A percentile compares a stretch with the other conserved stretches of the same genome.
phyloP scores from a whole-genome alignment of 2,888 invertebrate genomes.

The Drosophila lutescens region DNA sequence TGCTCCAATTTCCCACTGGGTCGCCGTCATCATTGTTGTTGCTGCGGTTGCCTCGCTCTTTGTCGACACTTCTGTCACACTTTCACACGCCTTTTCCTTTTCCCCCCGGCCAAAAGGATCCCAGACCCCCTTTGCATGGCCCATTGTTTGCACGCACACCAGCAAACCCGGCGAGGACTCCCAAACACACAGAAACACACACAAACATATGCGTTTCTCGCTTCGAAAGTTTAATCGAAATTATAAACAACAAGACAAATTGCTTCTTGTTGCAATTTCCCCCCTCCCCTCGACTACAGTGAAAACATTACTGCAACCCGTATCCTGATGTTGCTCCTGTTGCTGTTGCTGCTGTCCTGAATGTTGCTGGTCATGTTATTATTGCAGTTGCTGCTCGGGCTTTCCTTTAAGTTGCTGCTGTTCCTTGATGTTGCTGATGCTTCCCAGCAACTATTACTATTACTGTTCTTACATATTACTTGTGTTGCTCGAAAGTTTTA shows the following conservation, averaged over 20 bases:
- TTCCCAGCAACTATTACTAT: background rate
- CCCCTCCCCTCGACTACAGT: slow-evolving; percentile 12
- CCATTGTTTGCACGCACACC: slow-evolving; percentile 45
- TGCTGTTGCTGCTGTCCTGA: slow-evolving; percentile 9
- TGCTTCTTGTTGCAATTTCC: slow-evolving; percentile 76
- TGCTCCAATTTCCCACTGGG: slow-evolving; percentile 76
- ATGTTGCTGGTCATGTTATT: slow-evolving; percentile 18
- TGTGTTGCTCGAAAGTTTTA: slow-evolving; percentile 6
- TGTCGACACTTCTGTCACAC: slow-evolving; percentile 53
- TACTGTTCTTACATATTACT: too few relatives aligned
- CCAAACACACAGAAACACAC: slow-evolving; percentile 27
- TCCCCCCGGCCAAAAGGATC: slow-evolving; percentile 10
- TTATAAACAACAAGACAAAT: slow-evolving; percentile 81
- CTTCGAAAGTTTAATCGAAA: slow-evolving; percentile 81
- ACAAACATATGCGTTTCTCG: slow-evolving; percentile 45
- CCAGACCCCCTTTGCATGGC: slow-evolving; percentile 19
- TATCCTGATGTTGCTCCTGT: slow-evolving; percentile 20
- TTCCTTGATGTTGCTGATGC: slow-evolving; percentile 20
- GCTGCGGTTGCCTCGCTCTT: slow-evolving; percentile 16
- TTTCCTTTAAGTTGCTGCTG: slow-evolving; percentile 13
- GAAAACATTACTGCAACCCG: slow-evolving; percentile 12
- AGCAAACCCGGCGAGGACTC: slow-evolving; percentile 2
- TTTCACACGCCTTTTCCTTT: slow-evolving; percentile 44
- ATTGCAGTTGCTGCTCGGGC: slow-evolving; percentile 16
- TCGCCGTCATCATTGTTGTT: slow-evolving; percentile 55